Evolutionary conservation across 2,113 vertebrate species (phyloP).

Genomic region (Chaetodon trifascialis): DNA sequence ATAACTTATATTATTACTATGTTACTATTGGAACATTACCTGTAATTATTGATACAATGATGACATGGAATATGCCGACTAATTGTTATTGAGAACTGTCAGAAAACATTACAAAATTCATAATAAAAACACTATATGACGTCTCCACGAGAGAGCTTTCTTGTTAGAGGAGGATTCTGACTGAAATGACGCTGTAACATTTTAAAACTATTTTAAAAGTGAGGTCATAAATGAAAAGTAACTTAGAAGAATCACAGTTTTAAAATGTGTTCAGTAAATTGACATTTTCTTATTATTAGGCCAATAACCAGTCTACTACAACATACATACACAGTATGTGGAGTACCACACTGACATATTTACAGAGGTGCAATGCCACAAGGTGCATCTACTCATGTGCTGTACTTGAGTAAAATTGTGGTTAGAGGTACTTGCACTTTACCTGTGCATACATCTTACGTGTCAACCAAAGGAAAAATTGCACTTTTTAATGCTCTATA

Average conservation of each 20-base stretch:
- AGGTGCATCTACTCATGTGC: neutral
- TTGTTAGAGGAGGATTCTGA: conserved; percentile 14
- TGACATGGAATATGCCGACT: conserved; percentile 80
- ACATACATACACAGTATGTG: neutral
- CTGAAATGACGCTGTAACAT: neutral
- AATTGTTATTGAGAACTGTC: conserved; percentile 84
- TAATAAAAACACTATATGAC: conserved; percentile 88
- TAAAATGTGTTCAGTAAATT: neutral
- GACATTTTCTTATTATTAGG: neutral
- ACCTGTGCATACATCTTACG: too few species aligned
- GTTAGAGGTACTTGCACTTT: neutral
- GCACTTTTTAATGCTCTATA: neutral
- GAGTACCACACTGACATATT: neutral
- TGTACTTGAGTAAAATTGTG: neutral
- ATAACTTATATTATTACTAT: conserved; percentile 85
- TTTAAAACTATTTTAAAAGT: neutral
- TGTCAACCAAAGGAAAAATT: too few species aligned
- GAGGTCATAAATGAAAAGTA: neutral
- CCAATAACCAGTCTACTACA: neutral
- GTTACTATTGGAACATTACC: conserved; percentile 80
- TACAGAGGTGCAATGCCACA: neutral
- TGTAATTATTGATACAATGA: conserved; percentile 83
- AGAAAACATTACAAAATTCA: conserved; percentile 84
- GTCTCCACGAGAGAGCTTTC: conserved; percentile 59
- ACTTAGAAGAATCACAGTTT: neutral